Percentiles rank a stretch among this genome's conserved stretches.
Conservation (phyloP, 2,113 vertebrate species). For the Coracopsis vasa region DNA sequence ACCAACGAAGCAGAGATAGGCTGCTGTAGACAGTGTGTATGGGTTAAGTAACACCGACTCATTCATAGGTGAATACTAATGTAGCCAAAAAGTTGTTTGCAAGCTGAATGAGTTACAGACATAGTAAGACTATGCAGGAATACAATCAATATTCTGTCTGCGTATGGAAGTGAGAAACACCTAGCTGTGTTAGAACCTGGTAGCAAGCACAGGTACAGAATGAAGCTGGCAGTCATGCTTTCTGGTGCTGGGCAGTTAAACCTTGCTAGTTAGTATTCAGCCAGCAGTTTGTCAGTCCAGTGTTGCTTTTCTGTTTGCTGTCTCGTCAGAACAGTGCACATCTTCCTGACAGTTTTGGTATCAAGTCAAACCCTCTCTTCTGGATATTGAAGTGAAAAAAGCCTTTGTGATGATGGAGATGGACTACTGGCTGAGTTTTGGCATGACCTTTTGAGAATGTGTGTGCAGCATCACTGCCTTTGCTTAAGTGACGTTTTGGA, state of each 20-base stretch:
- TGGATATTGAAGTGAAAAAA: background rate
- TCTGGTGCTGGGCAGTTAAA: background rate
- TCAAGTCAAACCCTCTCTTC: background rate
- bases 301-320: background rate
- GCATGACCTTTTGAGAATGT: background rate
- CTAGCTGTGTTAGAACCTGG: background rate
- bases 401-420: background rate
- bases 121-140: background rate
- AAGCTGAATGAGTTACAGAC: background rate
- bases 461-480: background rate
- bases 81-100: background rate
- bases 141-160: background rate
- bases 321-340: background rate
- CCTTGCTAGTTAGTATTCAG: background rate
- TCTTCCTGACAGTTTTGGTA: background rate
- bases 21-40: background rate
- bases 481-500: background rate
- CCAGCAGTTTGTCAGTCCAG: background rate
- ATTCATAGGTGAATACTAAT: background rate
- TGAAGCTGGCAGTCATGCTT: background rate
- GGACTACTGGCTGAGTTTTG: background rate
- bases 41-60: background rate
- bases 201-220: background rate
- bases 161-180: background rate
- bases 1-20: background rate